Evolutionary conservation across 2,888 invertebrate species (phyloP).

Genomic region (Orthonevra nobilis): DNA sequence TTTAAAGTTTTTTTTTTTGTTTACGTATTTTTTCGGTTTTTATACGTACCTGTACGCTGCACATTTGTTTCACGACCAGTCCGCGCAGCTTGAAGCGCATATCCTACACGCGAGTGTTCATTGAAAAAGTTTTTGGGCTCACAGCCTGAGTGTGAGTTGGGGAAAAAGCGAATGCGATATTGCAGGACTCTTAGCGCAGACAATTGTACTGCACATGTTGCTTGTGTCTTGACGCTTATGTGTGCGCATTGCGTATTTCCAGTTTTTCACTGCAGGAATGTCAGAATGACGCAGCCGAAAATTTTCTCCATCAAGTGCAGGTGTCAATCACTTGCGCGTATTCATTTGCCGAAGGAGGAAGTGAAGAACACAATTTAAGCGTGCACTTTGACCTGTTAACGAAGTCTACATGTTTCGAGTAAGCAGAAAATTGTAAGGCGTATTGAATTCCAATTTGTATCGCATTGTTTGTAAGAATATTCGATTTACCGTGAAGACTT

Average conservation of each 20-base stretch:
- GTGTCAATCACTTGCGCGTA: constrained; percentile 15
- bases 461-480: constrained; percentile 46
- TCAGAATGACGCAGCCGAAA: constrained; percentile 11
- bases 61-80: constrained; percentile 41
- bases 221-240: too few relatives aligned
- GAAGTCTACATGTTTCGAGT: constrained; percentile 3
- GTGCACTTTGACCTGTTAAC: constrained; percentile 3
- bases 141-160: constrained; percentile 7
- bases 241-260: constrained; percentile 19
- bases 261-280: not conserved
- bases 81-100: constrained; percentile 19
- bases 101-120: constrained; percentile 17
- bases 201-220: not conserved
- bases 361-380: not conserved
- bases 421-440: not conserved
- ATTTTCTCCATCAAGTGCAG: not conserved
- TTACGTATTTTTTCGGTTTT: constrained; percentile 26
- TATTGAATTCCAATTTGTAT: constrained; percentile 38
- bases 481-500: constrained; percentile 36
- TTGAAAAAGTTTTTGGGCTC: constrained; percentile 43
- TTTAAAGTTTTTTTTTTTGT: constrained; percentile 33
- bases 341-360: too few relatives aligned
- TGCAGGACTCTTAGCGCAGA: not conserved
- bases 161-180: constrained; percentile 12
- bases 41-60: not conserved